phyloP scores from a whole-genome alignment of 2,113 vertebrate species.

The Brachyhypopomus gauderio region DNA sequence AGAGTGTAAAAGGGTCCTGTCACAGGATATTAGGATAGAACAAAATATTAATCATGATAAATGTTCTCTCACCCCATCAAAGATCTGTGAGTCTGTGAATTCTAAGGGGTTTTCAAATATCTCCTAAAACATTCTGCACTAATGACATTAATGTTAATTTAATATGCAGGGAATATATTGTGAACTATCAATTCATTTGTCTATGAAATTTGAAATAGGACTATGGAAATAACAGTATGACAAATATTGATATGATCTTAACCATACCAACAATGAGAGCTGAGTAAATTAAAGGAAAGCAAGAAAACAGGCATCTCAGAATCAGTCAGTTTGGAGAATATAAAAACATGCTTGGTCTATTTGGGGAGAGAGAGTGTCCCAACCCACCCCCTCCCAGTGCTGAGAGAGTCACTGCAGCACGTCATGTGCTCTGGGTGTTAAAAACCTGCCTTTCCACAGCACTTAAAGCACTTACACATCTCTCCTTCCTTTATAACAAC shows the following conservation, averaged over 20 bases:
- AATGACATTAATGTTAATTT: neutral
- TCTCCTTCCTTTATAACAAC: neutral
- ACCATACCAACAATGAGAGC: no score
- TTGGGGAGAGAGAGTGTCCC: neutral
- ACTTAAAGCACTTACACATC: neutral
- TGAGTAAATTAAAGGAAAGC: no score
- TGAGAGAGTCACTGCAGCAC: neutral
- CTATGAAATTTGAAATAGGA: no score
- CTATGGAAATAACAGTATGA: no score
- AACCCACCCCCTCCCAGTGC: neutral
- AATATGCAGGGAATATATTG: neutral
- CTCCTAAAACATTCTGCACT: neutral
- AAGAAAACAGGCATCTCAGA: no score
- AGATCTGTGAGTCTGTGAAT: neutral
- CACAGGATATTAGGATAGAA: neutral
- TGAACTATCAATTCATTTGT: no score
- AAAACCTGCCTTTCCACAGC: neutral
- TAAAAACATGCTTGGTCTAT: neutral
- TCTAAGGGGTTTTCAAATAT: neutral
- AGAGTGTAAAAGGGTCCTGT: neutral
- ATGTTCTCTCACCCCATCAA: neutral
- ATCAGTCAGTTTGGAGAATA: neutral
- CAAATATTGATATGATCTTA: no score
- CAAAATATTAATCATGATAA: neutral
- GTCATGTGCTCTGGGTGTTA: neutral